These are phyloP conservation scores for Cephus nigrinus DNA, from an alignment of 2,888 invertebrate species.

Conservation along the genomic window DNA sequence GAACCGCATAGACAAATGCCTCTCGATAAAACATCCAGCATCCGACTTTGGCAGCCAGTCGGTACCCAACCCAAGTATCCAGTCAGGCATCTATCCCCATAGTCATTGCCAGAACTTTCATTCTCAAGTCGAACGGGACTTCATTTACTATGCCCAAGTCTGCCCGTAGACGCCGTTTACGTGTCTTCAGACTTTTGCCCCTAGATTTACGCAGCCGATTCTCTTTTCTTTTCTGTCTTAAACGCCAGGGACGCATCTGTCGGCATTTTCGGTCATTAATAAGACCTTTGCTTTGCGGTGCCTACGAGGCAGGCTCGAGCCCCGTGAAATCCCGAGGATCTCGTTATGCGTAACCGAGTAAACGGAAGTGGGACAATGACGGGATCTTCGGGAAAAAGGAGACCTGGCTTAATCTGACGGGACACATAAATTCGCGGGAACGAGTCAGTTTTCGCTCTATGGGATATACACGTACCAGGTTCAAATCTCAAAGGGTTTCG, in stretches of 20 bases:
- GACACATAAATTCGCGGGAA: conserved; percentile 63
- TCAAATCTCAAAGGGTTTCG: conserved; percentile 58
- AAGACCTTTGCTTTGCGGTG: not conserved
- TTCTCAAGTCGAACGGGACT: not conserved
- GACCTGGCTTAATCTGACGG: conserved; percentile 59
- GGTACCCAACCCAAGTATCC: not conserved
- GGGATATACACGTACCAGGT: conserved; percentile 46
- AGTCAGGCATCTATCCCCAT: not conserved
- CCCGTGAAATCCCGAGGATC: conserved; percentile 39
- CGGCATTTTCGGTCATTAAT: not conserved
- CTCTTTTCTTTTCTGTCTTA: no score
- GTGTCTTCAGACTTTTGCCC: not conserved
- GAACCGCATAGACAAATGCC: not conserved
- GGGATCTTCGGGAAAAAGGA: conserved; percentile 32
- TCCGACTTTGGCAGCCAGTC: not conserved
- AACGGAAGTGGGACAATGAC: conserved; percentile 49
- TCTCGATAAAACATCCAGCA: conserved; percentile 3
- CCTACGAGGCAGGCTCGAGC: not conserved
- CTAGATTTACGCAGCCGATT: not conserved
- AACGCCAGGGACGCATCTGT: not conserved
- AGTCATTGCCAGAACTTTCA: not conserved
- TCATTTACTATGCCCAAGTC: not conserved
- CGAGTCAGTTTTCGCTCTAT: conserved; percentile 58
- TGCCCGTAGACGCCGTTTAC: not conserved
- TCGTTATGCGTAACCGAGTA: conserved; percentile 61